Percentiles rank a stretch among this genome's conserved stretches.
Evolutionary conservation across 1,140 invertebrate species (phyloP).

Genomic region (Tetragonula clypearis): DNA sequence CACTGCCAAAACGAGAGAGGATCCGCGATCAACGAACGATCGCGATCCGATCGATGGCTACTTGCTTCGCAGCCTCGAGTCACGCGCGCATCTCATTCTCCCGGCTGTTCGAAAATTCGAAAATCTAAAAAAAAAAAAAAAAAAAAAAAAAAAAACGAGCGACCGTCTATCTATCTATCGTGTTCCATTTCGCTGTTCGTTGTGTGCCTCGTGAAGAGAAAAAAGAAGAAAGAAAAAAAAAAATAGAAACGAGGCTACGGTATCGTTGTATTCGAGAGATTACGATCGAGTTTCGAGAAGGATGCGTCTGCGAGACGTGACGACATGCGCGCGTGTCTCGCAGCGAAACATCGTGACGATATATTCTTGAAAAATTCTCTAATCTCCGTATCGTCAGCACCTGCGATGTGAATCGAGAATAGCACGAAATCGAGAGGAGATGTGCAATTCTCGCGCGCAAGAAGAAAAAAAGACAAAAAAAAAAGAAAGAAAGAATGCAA

Average conservation of each 20-base stretch:
- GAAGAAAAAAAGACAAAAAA: too few species aligned
- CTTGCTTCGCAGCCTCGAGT: slow-evolving; percentile 56
- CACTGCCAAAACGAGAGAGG: slow-evolving; percentile 14
- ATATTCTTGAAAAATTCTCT: slow-evolving; percentile 48
- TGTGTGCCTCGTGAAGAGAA: not conserved
- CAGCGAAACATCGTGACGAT: slow-evolving; percentile 47
- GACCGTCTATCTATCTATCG: not conserved
- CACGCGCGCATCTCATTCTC: slow-evolving; percentile 54
- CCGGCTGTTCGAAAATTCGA: not conserved
- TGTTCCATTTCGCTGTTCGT: not conserved
- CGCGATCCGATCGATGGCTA: slow-evolving; percentile 41
- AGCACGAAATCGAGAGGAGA: not conserved
- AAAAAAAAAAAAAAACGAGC: too few species aligned
- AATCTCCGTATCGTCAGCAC: slow-evolving; percentile 59
- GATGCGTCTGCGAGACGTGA: not conserved
- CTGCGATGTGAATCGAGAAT: slow-evolving; percentile 4
- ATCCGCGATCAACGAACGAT: slow-evolving; percentile 42
- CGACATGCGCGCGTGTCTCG: slow-evolving; percentile 56
- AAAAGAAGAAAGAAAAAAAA: not conserved
- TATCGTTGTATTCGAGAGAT: not conserved
- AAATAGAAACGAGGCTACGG: not conserved
- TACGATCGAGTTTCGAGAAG: too few species aligned
- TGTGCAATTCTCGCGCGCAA: not conserved
- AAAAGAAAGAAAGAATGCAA: not conserved
- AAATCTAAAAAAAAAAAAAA: not conserved